These are phyloP conservation scores for Elephas maximus DNA, from an alignment of 2,113 vertebrate species.

Conservation along the genomic window DNA sequence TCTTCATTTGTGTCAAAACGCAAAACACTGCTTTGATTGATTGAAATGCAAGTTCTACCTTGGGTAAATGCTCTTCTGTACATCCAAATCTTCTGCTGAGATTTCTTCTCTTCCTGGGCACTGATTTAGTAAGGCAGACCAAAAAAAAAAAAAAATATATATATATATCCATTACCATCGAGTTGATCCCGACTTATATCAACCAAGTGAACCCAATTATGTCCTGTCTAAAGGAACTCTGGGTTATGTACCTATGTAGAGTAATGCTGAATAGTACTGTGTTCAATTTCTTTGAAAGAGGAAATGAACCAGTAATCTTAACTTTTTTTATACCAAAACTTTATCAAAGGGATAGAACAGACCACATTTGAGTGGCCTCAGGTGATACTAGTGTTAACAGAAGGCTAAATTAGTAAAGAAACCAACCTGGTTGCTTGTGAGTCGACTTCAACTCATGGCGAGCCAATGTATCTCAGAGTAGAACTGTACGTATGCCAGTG, in stretches of 20 bases:
- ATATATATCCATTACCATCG: too few species aligned
- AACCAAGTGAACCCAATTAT: conserved; percentile 74
- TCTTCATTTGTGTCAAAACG: conserved; percentile 51
- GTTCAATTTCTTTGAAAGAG: conserved; percentile 70
- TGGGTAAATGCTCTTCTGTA: conserved; percentile 74
- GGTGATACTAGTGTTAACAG: not conserved
- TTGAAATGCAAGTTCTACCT: conserved; percentile 44
- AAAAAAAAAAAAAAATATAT: too few species aligned
- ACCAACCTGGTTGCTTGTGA: too few species aligned
- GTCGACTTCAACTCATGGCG: not conserved
- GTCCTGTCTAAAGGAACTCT: conserved; percentile 64
- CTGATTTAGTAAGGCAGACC: conserved; percentile 47
- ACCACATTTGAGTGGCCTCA: conserved; percentile 13
- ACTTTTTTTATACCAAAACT: conserved; percentile 62
- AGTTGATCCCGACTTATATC: too few species aligned
- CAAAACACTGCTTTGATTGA: not conserved
- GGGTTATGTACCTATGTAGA: conserved; percentile 63
- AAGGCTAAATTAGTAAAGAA: conserved; percentile 13
- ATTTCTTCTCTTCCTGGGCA: conserved; percentile 73
- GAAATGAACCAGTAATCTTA: conserved; percentile 70
- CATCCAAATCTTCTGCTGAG: conserved; percentile 65
- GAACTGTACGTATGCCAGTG: not conserved
- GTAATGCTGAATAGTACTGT: conserved; percentile 45
- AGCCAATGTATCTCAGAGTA: not conserved
- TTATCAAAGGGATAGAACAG: not conserved